Percentiles rank a stretch among this genome's conserved stretches.
These are phyloP conservation scores for Drosophila tripunctata DNA, from an alignment of 2,888 invertebrate genomes.

Conservation along the genomic window DNA sequence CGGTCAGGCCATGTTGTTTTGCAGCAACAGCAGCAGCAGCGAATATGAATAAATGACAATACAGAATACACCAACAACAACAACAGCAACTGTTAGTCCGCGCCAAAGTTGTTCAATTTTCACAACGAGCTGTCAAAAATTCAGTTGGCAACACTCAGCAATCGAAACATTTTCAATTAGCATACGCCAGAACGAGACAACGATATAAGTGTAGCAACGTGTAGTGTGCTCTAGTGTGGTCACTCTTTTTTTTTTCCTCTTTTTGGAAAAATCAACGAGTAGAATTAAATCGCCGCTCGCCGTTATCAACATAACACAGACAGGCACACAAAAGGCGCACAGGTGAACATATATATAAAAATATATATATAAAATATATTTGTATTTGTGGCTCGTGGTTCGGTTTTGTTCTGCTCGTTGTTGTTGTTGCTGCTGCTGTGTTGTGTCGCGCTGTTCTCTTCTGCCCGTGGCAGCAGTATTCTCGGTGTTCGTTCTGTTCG, in stretches of 20 bases:
- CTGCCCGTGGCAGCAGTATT: slow-evolving; percentile 6
- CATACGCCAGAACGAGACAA: slow-evolving; percentile 49
- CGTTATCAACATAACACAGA: slow-evolving; percentile 62
- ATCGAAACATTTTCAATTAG: slow-evolving; percentile 30
- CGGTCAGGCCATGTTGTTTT: slow-evolving; percentile 47
- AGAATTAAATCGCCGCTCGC: slow-evolving; percentile 43
- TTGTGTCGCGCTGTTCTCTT: slow-evolving; percentile 4
- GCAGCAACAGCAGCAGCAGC: slow-evolving; percentile 14
- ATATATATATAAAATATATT: background rate
- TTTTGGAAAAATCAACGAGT: slow-evolving; percentile 37
- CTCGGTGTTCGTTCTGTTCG: slow-evolving; percentile 23
- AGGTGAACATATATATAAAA: slow-evolving; percentile 16
- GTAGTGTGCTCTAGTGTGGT: slow-evolving; percentile 35
- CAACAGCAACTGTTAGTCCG: slow-evolving; percentile 59
- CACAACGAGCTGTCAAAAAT: slow-evolving; percentile 35
- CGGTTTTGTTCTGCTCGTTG: slow-evolving; percentile 30
- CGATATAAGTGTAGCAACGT: slow-evolving; percentile 12
- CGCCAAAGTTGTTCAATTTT: slow-evolving; percentile 59
- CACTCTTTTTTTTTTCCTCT: slow-evolving; percentile 19
- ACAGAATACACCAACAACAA: too few relatives aligned
- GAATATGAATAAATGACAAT: slow-evolving; percentile 18
- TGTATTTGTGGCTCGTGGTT: slow-evolving; percentile 47
- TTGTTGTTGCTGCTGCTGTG: slow-evolving; percentile 23
- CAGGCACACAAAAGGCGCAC: slow-evolving; percentile 16
- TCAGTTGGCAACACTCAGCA: slow-evolving; percentile 68